Base-by-base conservation (phyloP, 2,113 vertebrate genomes). In the Micromys minutus region DNA sequence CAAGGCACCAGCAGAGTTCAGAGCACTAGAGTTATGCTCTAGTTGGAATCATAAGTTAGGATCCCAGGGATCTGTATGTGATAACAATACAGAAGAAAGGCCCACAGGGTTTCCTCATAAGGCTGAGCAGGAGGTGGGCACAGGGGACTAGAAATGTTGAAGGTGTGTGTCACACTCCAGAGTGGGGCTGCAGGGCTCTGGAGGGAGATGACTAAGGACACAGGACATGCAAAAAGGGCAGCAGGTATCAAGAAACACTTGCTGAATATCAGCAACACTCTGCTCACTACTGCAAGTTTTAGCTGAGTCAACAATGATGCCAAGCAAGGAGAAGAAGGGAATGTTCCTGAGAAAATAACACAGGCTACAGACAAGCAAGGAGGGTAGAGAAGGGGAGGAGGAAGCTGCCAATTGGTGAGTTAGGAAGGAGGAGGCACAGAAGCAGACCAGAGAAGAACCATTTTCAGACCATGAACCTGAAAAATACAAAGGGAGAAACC, bases 1-100 rank as follows among this genome's bases (percentile, higher is more conserved):
- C 1, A 19, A 17, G n/a, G n/a, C 84, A 31, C 47, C 26, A 36
- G 36, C 16, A 57, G 61, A 65, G 22, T 57, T 57, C 45, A 7
- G 4, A 36, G n/a, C 24, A 29, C 1, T 12, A 0, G 1, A 6
- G 69, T 24, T 16, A 4, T 12, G 21, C 57, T 69, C 31, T 34
- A 61, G 19, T 57, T 47, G 26, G 22, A 0, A 5, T n/a, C 52
- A 1, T 39, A 29, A 93, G 45, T 19, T 29, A 65, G 74, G 69
- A 45, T 3, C 10, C 79, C 15, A 29, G 52, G 31, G 29, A 36
- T 45, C 67, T 69, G 50, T 39, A 34, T 17, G 36, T 47, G 87
- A 31, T 13, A 9, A n/a, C 67, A 24, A 42, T 16, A 36, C 65
- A 36, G 5, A 55, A 75, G 22, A 85, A 45, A 55, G 71, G 29